A percentile compares a stretch with the other conserved stretches of the same genome.
Evolutionary conservation across 2,113 vertebrate species (phyloP).

Genomic region (Mesitornis unicolor): DNA sequence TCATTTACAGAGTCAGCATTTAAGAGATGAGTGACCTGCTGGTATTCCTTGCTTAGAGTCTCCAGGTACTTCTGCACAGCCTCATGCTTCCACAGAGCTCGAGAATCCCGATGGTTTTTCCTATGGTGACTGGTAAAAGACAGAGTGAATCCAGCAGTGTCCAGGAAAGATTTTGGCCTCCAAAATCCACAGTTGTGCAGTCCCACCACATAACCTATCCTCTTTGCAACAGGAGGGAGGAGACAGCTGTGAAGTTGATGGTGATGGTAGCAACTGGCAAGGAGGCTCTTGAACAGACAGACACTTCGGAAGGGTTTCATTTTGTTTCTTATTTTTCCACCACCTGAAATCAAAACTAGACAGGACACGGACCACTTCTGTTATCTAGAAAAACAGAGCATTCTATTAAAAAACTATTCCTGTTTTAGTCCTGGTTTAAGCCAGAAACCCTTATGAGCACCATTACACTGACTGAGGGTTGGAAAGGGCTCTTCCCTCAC

Average conservation of each 20-base stretch:
- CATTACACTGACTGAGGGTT: neutral
- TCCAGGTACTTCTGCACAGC: constrained; percentile 73
- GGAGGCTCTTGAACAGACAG: constrained; percentile 37
- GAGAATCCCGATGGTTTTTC: constrained; percentile 50
- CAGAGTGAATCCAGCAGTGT: neutral
- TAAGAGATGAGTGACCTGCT: constrained; percentile 46
- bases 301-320: constrained; percentile 64
- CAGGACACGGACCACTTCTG: neutral
- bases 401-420: neutral
- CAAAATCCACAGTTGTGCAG: neutral
- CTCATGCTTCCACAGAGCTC: constrained; percentile 66
- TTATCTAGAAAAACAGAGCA: neutral
- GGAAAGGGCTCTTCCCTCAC: neutral
- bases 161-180: neutral
- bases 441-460: neutral
- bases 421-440: neutral
- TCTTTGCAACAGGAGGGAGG: neutral
- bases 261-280: neutral
- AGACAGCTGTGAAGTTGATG: neutral
- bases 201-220: neutral
- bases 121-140: constrained; percentile 23
- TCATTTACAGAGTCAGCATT: constrained; percentile 44
- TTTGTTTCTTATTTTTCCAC: neutral
- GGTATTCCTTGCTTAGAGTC: constrained; percentile 69
- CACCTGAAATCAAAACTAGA: constrained; percentile 58